Evolutionary conservation across 2,888 invertebrate species (phyloP).

Genomic region (Drosophila rubida): DNA sequence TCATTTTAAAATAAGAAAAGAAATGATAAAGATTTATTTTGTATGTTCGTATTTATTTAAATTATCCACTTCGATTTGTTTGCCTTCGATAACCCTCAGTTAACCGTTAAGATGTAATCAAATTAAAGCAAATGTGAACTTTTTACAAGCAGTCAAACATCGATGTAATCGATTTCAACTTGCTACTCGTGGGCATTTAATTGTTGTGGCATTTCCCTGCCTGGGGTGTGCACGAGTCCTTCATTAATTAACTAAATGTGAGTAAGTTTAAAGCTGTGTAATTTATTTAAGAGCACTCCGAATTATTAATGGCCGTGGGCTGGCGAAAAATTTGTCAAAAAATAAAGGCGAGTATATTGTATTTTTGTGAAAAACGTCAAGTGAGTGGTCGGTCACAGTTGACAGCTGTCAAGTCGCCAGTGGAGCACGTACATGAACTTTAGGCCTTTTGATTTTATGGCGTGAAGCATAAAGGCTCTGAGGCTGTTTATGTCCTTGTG

Average conservation of each 20-base stretch:
- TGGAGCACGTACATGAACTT: constrained; percentile 38
- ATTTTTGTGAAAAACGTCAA: constrained; percentile 20
- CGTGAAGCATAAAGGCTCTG: constrained; percentile 19
- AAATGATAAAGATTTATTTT: no score
- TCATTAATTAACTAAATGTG: constrained; percentile 46
- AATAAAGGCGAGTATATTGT: constrained; percentile 28
- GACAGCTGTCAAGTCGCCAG: constrained; percentile 54
- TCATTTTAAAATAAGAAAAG: no score
- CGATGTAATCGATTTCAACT: background rate
- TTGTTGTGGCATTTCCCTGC: background rate
- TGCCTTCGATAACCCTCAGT: no score
- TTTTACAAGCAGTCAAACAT: background rate
- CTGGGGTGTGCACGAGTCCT: background rate
- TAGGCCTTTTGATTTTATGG: constrained; percentile 27
- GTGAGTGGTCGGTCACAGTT: constrained; percentile 37
- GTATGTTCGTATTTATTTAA: background rate
- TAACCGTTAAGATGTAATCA: background rate
- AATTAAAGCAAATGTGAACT: background rate
- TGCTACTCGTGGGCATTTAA: constrained; percentile 6
- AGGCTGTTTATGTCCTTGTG: constrained; percentile 12
- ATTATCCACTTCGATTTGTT: background rate
- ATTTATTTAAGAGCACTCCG: constrained; percentile 57
- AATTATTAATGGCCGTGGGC: constrained; percentile 33
- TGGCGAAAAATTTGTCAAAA: constrained; percentile 25
- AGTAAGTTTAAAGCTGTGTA: constrained; percentile 22